phyloP scores from a whole-genome alignment of 2,888 invertebrate species.

The Archaeoteleia sp. region DNA sequence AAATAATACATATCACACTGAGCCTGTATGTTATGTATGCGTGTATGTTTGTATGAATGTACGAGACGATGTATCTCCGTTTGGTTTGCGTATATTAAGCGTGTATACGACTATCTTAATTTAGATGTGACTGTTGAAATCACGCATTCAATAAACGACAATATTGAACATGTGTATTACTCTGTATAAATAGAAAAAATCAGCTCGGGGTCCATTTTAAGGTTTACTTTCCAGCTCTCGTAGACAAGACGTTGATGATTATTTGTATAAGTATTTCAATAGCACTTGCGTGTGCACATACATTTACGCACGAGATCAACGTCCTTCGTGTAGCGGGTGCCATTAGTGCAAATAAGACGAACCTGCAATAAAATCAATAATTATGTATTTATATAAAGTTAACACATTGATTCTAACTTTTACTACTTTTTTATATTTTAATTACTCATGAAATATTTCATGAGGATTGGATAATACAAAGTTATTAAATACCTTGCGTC shows the following conservation, averaged over 20 bases:
- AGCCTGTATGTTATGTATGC: constrained; percentile 69
- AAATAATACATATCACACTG: constrained; percentile 74
- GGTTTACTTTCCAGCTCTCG: constrained; percentile 33
- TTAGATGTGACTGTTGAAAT: constrained; percentile 51
- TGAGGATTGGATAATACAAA: too few species aligned
- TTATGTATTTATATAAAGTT: constrained; percentile 1
- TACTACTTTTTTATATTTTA: too few species aligned
- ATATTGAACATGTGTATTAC: constrained; percentile 50
- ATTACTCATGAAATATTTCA: too few species aligned
- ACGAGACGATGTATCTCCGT: constrained; percentile 43
- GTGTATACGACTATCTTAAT: constrained; percentile 48
- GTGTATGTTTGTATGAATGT: constrained; percentile 39
- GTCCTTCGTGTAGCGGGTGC: constrained; percentile 95
- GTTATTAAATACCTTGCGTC: constrained; percentile 84
- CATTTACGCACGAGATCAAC: constrained; percentile 98
- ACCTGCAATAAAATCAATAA: constrained; percentile 77
- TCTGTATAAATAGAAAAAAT: constrained; percentile 52
- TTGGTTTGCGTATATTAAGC: constrained; percentile 58
- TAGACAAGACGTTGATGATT: constrained; percentile 46
- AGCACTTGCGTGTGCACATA: constrained; percentile 94
- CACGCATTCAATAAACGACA: constrained; percentile 45
- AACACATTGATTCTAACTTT: too few species aligned
- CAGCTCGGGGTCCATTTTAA: constrained; percentile 51
- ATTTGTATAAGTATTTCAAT: constrained; percentile 74
- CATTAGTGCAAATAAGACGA: constrained; percentile 93